Evolutionary conservation across 2,113 vertebrate genomes (phyloP).

Genomic region (Echinops telfairi): DNA sequence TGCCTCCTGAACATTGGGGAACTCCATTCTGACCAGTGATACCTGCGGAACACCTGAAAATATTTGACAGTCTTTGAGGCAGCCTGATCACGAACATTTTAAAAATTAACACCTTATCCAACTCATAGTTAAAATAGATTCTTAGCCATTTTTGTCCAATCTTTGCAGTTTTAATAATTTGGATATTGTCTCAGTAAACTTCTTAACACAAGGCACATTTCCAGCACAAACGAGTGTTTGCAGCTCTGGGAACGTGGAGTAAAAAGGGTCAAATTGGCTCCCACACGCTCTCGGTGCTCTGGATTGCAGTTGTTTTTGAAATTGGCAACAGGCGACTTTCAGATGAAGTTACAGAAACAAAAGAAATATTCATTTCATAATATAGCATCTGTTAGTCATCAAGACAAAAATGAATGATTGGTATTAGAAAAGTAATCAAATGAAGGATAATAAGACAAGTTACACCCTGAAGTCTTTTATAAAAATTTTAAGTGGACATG

Average conservation of each 20-base stretch:
- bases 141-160: neutral
- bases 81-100: neutral
- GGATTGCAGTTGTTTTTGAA: constrained; percentile 32
- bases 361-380: neutral
- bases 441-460: neutral
- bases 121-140: neutral
- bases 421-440: neutral
- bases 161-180: neutral
- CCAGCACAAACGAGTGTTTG: neutral
- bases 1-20: constrained; percentile 56
- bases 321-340: neutral
- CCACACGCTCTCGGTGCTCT: constrained; percentile 18
- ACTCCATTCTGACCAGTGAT: constrained; percentile 70
- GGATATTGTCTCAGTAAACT: neutral
- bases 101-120: constrained; percentile 32
- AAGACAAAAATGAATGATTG: neutral
- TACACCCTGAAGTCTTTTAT: neutral
- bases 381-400: neutral
- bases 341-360: neutral
- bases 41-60: constrained; percentile 77
- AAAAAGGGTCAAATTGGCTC: neutral
- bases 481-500: constrained; percentile 46
- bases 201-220: neutral
- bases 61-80: constrained; percentile 9
- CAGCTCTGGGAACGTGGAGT: neutral